phyloP scores from a whole-genome alignment of 1,140 invertebrate species.

The Pararge aegeria region DNA sequence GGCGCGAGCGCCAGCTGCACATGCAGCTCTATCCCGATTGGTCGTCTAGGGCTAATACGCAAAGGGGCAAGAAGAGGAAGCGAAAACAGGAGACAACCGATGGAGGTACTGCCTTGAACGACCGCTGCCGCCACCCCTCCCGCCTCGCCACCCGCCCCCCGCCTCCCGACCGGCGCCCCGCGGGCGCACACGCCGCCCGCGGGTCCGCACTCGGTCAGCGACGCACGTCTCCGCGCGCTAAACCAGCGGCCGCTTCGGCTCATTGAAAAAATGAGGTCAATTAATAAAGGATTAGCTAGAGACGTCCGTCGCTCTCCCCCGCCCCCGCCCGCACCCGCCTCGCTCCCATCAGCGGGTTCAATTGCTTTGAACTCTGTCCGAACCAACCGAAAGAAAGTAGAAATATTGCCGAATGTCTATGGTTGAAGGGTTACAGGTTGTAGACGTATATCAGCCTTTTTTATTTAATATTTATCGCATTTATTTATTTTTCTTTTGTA shows the following conservation, averaged over 20 bases:
- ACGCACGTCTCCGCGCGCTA: constrained; percentile 47
- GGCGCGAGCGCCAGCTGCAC: constrained; percentile 98
- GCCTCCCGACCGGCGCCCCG: not conserved
- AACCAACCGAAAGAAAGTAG: constrained; percentile 55
- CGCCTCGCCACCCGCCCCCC: constrained; percentile 29
- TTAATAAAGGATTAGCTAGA: constrained; percentile 70
- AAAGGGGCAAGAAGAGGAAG: constrained; percentile 99
- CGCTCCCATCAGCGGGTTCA: constrained; percentile 51
- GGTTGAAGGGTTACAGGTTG: constrained; percentile 78
- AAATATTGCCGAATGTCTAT: constrained; percentile 72
- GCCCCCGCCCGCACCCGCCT: constrained; percentile 26
- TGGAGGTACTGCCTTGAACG: constrained; percentile 88
- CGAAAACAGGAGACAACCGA: constrained; percentile 98
- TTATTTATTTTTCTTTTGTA: constrained; percentile 72
- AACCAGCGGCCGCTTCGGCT: constrained; percentile 36
- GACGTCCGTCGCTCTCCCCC: constrained; percentile 51
- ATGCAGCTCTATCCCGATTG: constrained; percentile 99
- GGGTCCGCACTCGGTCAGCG: constrained; percentile 37
- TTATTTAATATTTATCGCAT: constrained; percentile 77
- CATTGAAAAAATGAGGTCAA: constrained; percentile 71
- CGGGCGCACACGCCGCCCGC: constrained; percentile 37
- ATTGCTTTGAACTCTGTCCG: constrained; percentile 66
- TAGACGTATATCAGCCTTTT: constrained; percentile 66
- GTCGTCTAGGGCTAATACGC: constrained; percentile 98
- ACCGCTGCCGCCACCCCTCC: constrained; percentile 49